Conservation (phyloP, 37 sponge, comb jelly and placozoan genomes). For the Amphimedon queenslandica region DNA sequence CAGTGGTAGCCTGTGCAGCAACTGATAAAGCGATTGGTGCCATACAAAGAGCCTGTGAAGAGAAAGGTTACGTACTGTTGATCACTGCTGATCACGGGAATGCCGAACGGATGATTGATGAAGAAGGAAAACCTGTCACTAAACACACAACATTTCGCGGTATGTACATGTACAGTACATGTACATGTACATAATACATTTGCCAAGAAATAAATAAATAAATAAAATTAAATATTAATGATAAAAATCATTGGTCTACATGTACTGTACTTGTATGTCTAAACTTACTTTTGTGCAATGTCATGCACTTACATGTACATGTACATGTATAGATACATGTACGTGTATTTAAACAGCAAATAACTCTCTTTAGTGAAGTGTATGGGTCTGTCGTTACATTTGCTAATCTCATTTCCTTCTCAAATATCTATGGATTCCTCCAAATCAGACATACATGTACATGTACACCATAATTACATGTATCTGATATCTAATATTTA, state of each 20-base stretch:
- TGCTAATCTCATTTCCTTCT: no score
- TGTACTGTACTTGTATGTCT: neutral
- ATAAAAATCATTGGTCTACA: no score
- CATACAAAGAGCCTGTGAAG: slow-evolving; percentile 75
- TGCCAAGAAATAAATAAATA: no score
- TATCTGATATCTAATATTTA: no score
- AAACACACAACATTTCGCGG: slow-evolving; percentile 94
- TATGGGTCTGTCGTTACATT: no score
- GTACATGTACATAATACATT: no score
- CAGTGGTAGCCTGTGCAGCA: slow-evolving; percentile 80
- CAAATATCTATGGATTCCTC: no score
- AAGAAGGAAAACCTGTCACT: slow-evolving; percentile 86
- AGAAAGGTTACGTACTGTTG: slow-evolving; percentile 76
- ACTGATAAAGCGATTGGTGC: slow-evolving; percentile 88
- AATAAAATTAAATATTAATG: no score
- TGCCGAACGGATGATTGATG: slow-evolving; percentile 94
- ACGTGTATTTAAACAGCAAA: neutral
- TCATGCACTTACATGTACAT: neutral
- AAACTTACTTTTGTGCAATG: no score
- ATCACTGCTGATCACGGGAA: slow-evolving; percentile 97
- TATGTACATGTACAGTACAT: slow-evolving; percentile 18
- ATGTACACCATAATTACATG: no score
- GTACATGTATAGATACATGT: neutral
- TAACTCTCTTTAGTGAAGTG: no score
- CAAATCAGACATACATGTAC: no score